Conservation (phyloP, 2,888 invertebrate species). For the Venustoraphidia nigricollis region DNA sequence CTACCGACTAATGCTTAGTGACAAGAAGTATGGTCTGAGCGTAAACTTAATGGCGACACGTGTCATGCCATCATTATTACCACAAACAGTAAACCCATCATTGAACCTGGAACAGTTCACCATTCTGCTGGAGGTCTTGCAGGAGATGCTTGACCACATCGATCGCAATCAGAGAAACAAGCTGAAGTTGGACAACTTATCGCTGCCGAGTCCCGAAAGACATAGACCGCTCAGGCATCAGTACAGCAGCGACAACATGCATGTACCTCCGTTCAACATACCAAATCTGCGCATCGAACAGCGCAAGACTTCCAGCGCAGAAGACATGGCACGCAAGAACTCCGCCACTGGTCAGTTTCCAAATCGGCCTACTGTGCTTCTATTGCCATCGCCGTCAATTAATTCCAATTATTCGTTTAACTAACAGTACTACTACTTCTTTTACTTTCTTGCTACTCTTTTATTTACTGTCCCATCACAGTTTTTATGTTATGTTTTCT, state of each 20-base stretch:
- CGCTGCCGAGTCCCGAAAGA: constrained; percentile 60
- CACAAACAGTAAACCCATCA: constrained; percentile 81
- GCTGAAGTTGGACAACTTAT: constrained; percentile 67
- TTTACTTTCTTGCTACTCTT: too few relatives aligned
- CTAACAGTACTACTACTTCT: too few relatives aligned
- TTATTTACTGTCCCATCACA: too few relatives aligned
- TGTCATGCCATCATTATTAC: constrained; percentile 83
- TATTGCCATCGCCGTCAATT: neutral
- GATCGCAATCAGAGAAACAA: constrained; percentile 80
- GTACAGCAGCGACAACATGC: constrained; percentile 75
- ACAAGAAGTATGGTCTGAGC: constrained; percentile 79
- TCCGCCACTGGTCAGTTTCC: constrained; percentile 48
- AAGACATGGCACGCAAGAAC: constrained; percentile 81
- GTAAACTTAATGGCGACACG: constrained; percentile 85
- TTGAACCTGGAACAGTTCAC: constrained; percentile 72
- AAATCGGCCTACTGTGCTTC: constrained; percentile 2
- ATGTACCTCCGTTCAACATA: constrained; percentile 70
- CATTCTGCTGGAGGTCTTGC: constrained; percentile 63
- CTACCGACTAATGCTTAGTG: constrained; percentile 77
- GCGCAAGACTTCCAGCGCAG: constrained; percentile 79
- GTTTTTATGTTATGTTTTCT: too few relatives aligned
- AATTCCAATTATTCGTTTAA: neutral
- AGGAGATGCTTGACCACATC: constrained; percentile 84
- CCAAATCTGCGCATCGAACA: constrained; percentile 77
- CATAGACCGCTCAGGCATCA: constrained; percentile 63